Evolutionary conservation across 2,888 invertebrate species (phyloP).

Genomic region (Neoaliturus tenellus): DNA sequence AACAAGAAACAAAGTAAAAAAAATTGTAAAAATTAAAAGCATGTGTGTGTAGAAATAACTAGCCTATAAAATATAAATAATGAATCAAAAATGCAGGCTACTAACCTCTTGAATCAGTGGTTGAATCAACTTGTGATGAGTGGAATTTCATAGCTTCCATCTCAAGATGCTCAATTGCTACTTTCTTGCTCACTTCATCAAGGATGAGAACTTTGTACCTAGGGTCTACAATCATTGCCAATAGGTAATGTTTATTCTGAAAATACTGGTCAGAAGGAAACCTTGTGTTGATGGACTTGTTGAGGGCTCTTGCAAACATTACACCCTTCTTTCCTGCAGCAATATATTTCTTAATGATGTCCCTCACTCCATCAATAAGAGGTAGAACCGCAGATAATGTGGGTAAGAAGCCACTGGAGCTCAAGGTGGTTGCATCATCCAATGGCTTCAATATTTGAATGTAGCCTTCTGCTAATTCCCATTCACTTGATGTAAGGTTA

Average conservation of each 20-base stretch:
- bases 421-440: constrained; percentile 14
- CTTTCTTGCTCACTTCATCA: not conserved
- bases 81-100: too few species aligned
- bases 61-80: too few species aligned
- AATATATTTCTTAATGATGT: not conserved
- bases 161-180: not conserved
- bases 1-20: too few species aligned
- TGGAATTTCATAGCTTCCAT: not conserved
- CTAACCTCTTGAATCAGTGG: too few species aligned
- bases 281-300: not conserved
- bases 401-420: not conserved
- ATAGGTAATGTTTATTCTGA: not conserved
- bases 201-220: not conserved
- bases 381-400: not conserved
- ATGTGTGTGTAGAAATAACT: too few species aligned
- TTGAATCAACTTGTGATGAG: too few species aligned
- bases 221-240: constrained; percentile 8
- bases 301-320: not conserved
- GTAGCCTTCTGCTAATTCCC: constrained; percentile 25
- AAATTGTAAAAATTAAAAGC: too few species aligned
- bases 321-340: not conserved
- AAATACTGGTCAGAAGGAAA: constrained; percentile 9
- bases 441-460: constrained; percentile 9
- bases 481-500: not conserved
- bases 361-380: not conserved